phyloP scores from a whole-genome alignment of 2,113 vertebrate genomes.

The Choloepus hoffmanni region DNA sequence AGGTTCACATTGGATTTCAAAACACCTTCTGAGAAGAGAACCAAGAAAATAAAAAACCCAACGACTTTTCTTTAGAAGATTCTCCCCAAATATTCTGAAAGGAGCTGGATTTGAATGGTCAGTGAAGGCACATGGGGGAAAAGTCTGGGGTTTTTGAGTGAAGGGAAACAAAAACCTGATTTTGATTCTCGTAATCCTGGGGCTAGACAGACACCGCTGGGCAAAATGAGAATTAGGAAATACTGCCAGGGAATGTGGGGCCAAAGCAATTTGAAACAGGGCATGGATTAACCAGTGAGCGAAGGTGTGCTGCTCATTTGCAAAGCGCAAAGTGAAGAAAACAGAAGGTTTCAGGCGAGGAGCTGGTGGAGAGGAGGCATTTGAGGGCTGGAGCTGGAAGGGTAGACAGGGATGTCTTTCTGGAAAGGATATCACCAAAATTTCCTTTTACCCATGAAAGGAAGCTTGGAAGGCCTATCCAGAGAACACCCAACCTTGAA shows the following conservation, averaged over 20 bases:
- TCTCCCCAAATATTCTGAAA: slow-evolving; percentile 44
- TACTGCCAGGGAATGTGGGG: slow-evolving; percentile 30
- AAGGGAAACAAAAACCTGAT: slow-evolving; percentile 15
- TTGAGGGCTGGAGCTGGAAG: accelerated
- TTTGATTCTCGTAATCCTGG: slow-evolving; percentile 66
- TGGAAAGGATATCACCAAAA: not conserved
- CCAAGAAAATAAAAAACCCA: not conserved
- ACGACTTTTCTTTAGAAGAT: slow-evolving; percentile 34
- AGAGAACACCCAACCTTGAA: not conserved
- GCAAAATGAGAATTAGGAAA: slow-evolving; percentile 76
- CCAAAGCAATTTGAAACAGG: slow-evolving; percentile 69
- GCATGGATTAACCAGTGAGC: slow-evolving; percentile 29
- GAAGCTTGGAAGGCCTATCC: not conserved
- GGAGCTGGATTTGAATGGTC: slow-evolving; percentile 50
- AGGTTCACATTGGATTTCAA: slow-evolving; percentile 81
- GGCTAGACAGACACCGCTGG: slow-evolving; percentile 66
- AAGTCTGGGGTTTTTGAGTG: slow-evolving; percentile 26
- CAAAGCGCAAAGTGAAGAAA: not conserved
- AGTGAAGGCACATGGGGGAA: not conserved
- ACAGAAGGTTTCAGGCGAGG: not conserved
- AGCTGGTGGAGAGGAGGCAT: not conserved
- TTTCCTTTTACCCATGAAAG: not conserved
- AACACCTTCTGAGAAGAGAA: slow-evolving; percentile 72
- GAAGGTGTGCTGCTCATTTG: not conserved
- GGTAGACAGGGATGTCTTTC: not conserved